A percentile compares a stretch with the other conserved stretches of the same genome.
phyloP scores from a whole-genome alignment of 2,888 invertebrate species.

The Tethea ocularis region DNA sequence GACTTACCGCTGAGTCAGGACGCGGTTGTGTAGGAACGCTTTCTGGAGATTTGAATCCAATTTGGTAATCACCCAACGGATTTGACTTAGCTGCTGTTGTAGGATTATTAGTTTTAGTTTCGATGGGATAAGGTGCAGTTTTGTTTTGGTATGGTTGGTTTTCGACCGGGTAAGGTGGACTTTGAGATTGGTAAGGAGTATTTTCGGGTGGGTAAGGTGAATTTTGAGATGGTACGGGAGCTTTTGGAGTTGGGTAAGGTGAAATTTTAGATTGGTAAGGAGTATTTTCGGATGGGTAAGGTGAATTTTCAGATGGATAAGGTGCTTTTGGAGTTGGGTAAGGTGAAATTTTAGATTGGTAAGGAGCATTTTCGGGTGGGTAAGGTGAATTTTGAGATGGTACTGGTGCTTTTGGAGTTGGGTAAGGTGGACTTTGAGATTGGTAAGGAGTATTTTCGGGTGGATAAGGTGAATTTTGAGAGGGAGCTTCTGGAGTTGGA shows the following conservation, averaged over 20 bases:
- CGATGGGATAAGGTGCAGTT: background rate
- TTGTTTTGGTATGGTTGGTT: background rate
- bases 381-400: background rate
- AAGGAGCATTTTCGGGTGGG: background rate
- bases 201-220: background rate
- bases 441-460: background rate
- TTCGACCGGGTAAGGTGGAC: background rate
- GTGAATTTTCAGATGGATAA: background rate
- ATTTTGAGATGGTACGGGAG: background rate
- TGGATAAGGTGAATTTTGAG: background rate
- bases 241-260: background rate
- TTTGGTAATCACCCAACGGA: background rate
- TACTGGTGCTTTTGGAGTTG: background rate
- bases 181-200: too few species aligned
- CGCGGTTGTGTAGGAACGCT: background rate
- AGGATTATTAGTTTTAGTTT: background rate
- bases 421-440: background rate
- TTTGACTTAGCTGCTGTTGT: background rate
- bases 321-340: background rate
- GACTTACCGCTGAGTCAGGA: background rate
- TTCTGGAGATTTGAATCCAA: background rate
- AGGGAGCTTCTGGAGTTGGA: background rate
- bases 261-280: background rate
- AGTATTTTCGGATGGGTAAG: background rate
- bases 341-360: background rate